Base-by-base conservation (phyloP, 2,888 invertebrate species). In the Octodonta nipae region DNA sequence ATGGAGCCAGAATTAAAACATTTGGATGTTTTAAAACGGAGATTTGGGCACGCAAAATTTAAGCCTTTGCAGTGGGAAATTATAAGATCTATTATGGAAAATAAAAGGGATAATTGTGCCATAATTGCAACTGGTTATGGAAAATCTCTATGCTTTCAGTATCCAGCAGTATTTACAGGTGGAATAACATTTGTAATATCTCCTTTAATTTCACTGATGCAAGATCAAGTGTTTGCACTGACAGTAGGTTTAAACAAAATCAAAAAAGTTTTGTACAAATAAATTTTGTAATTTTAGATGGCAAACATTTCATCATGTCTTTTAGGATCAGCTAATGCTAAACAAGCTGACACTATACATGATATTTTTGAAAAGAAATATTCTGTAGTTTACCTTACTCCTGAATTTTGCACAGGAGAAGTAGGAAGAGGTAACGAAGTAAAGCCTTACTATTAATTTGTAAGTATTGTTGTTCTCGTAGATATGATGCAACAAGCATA, bases 111-210 rank as follows among this genome's bases (percentile, higher is more conserved):
- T 49, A 69, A 71, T 44, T 75, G 73, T 56, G 73, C 74, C 1
- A 60, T 79, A 12, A 76, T 78, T 75, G 70, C 77, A 1, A 70
- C 74, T 35, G 78, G 78, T n/a, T 76, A 74, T 56, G 78, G 78
- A 2, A 80, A 79, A 56, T 75, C 75, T 27, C 55, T 80, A 30
- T 77, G 74, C 45, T 80, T 71, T 52, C 79, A 80, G 55, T 78
- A 63, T 55, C 77, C 78, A 1, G 68, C 78, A 0, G 68, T 76
- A 36, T 71, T 63, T 55, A 39, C 57, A 29, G 46, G 64, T 33
- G 64, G 69, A 36, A 48, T 71, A 1, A 66, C 71, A 0, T 49
- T 80, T 8, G 74, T 80, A 3, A 65, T 80, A 27, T 77, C 77
- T 4, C 78, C 79, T 2, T 60, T 80, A 4, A 78, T 80, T 33